phyloP scores from a whole-genome alignment of 2,888 invertebrate genomes.

The Acleris sparsana region DNA sequence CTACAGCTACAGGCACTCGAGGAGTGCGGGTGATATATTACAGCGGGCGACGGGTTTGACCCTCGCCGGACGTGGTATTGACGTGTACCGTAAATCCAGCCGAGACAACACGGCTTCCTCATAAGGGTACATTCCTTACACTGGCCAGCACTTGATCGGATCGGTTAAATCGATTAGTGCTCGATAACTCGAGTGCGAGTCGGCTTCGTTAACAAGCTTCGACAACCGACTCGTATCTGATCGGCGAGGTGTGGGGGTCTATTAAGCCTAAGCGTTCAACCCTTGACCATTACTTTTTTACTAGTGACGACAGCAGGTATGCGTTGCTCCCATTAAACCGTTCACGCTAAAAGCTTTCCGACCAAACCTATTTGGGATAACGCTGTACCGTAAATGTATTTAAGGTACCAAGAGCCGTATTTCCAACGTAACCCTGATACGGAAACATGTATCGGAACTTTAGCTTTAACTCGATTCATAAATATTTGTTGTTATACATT shows the following conservation, averaged over 20 bases:
- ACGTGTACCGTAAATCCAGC: constrained; percentile 29
- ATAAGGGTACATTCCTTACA: constrained; percentile 20
- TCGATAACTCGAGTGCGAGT: constrained; percentile 15
- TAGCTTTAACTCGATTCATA: constrained; percentile 1
- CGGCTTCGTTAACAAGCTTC: constrained; percentile 29
- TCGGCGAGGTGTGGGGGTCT: constrained; percentile 17
- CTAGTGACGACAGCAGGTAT: constrained; percentile 16
- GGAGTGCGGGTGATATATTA: constrained; percentile 33
- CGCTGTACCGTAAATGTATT: constrained; percentile 28
- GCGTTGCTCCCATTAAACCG: constrained; percentile 19
- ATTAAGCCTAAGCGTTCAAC: constrained; percentile 17
- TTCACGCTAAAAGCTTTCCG: constrained; percentile 35
- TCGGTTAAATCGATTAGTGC: constrained; percentile 25
- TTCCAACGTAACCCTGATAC: constrained; percentile 7
- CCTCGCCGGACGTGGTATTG: constrained; percentile 31
- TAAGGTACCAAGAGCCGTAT: constrained; percentile 16
- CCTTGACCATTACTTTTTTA: constrained; percentile 31
- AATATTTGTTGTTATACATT: constrained; percentile 2
- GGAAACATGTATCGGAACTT: constrained; percentile 2
- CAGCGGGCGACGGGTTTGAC: constrained; percentile 29
- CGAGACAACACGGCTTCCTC: constrained; percentile 32
- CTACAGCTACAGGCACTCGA: constrained; percentile 23
- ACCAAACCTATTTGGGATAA: constrained; percentile 35
- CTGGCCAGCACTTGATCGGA: constrained; percentile 11
- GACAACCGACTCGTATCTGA: constrained; percentile 19